A percentile compares a stretch with the other conserved stretches of the same genome.
These are phyloP conservation scores for Pteruthius melanotis DNA, from an alignment of 2,113 vertebrate species.

Conservation along the genomic window DNA sequence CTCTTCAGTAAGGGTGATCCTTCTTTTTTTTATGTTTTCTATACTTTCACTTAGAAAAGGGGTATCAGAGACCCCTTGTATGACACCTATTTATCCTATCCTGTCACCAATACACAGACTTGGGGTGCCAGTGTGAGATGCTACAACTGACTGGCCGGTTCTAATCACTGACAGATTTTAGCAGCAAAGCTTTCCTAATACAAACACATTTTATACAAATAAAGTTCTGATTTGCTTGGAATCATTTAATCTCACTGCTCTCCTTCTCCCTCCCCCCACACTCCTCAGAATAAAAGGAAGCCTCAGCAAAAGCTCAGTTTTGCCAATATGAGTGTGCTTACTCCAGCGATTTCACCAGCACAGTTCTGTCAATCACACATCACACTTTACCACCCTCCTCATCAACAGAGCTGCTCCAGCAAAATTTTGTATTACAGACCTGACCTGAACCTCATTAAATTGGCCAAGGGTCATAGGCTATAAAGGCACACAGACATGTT, in stretches of 20 bases:
- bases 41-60: neutral
- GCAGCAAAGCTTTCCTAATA: neutral
- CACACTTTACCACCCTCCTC: slow-evolving; percentile 8
- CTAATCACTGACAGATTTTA: neutral
- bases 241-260: neutral
- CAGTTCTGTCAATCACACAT: slow-evolving; percentile 41
- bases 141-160: fast-evolving
- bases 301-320: neutral
- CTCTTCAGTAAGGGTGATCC: neutral
- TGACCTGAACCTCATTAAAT: slow-evolving; percentile 46
- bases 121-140: neutral
- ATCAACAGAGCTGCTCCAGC: slow-evolving; percentile 42
- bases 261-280: neutral
- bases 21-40: neutral
- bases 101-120: neutral
- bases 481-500: neutral
- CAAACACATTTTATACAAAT: neutral
- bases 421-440: slow-evolving; percentile 35
- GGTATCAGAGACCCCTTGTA: neutral
- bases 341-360: neutral
- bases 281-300: neutral
- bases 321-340: slow-evolving; percentile 5
- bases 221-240: neutral
- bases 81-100: neutral
- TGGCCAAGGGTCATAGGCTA: neutral